These are phyloP conservation scores for Pristionchus mayeri DNA, from an alignment of 2,888 invertebrate species.

Conservation along the genomic window DNA sequence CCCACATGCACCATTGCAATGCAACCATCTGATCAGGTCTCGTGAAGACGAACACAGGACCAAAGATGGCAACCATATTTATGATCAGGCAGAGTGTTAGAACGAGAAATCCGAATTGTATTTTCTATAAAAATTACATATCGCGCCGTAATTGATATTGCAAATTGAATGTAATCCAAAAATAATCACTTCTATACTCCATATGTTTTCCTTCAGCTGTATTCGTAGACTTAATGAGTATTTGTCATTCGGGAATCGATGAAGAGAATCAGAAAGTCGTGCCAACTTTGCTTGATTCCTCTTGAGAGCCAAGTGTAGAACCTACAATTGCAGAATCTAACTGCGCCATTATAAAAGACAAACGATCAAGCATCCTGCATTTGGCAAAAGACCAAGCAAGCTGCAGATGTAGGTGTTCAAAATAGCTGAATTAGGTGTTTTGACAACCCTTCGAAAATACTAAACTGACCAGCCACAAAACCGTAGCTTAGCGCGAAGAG, in stretches of 20 bases:
- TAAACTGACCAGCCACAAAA: not conserved
- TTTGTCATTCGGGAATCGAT: not conserved
- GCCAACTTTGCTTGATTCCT: not conserved
- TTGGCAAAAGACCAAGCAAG: not conserved
- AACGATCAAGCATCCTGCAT: not conserved
- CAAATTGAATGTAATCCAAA: not conserved
- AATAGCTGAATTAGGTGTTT: not conserved
- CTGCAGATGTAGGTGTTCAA: not conserved
- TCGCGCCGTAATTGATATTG: not conserved
- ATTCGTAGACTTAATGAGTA: not conserved
- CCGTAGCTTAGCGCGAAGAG: not conserved
- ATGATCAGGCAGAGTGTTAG: not conserved
- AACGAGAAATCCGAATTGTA: not conserved
- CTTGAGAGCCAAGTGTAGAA: not conserved
- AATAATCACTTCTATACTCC: not conserved
- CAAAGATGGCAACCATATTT: not conserved
- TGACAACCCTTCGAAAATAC: too few species aligned
- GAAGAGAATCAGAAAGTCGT: not conserved
- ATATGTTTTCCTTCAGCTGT: conserved; percentile 15
- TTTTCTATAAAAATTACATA: not conserved
- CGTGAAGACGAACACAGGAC: not conserved
- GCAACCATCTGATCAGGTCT: not conserved
- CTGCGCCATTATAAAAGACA: not conserved
- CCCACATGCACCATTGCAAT: not conserved
- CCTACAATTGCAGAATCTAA: too few species aligned